Evolutionary conservation across 2,797 vertebrate genomes (phyloP).

Genomic region (Psittacula derbiana): DNA sequence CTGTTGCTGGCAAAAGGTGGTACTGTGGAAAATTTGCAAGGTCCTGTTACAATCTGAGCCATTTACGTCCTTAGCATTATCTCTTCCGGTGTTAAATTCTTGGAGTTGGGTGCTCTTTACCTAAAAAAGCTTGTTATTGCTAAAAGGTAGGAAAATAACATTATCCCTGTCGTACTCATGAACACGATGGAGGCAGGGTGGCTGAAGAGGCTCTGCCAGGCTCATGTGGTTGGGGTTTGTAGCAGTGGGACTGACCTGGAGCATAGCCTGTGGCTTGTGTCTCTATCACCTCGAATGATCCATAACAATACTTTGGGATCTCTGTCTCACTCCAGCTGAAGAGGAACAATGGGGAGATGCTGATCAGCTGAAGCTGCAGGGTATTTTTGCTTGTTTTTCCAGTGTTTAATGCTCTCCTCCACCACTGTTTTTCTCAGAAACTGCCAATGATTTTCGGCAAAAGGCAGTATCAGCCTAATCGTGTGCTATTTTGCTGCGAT

Average conservation of each 20-base stretch:
- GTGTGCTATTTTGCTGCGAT: neutral
- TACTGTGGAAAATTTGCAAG: neutral
- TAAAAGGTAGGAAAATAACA: neutral
- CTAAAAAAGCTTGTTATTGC: neutral
- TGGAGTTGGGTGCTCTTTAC: neutral
- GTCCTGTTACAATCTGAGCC: neutral
- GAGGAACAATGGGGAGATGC: neutral
- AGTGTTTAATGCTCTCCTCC: neutral
- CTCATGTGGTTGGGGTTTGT: neutral
- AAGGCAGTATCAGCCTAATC: neutral
- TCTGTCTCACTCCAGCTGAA: neutral
- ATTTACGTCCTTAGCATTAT: neutral
- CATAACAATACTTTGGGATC: neutral
- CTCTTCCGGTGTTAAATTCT: neutral
- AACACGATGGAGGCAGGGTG: accelerated
- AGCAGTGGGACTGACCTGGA: neutral
- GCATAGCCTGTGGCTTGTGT: accelerated
- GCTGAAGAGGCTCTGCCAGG: neutral
- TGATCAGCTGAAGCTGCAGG: neutral
- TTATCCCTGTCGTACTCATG: accelerated
- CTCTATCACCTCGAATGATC: neutral
- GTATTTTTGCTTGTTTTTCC: conserved; percentile 11
- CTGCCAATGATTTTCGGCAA: neutral
- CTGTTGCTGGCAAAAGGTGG: neutral
- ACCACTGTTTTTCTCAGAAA: neutral